Conservation (phyloP, 2,113 vertebrate genomes). For the Heliornis fulica region DNA sequence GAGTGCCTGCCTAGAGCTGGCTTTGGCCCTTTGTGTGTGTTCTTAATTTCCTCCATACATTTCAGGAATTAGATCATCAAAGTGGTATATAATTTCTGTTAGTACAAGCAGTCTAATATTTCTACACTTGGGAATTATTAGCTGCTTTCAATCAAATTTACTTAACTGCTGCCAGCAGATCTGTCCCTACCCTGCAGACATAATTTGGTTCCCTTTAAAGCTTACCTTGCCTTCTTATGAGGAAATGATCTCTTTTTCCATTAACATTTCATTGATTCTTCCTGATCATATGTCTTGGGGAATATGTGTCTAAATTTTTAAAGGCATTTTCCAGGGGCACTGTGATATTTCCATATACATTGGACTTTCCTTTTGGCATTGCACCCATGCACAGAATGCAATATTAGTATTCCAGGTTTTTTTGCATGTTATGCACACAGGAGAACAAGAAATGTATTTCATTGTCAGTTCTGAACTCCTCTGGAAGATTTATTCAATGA, state of each 20-base stretch:
- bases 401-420: neutral
- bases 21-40: neutral
- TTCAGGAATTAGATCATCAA: slow-evolving; percentile 30
- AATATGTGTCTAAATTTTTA: neutral
- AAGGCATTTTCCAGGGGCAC: neutral
- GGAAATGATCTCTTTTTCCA: neutral
- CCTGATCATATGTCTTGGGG: neutral
- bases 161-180: neutral
- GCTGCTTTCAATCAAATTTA: slow-evolving; percentile 1
- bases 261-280: neutral
- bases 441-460: neutral
- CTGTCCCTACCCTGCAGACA: neutral
- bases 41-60: neutral
- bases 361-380: neutral
- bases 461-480: neutral
- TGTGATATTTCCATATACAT: neutral
- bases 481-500: neutral
- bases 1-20: neutral
- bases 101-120: slow-evolving; percentile 12
- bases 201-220: neutral
- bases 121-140: slow-evolving; percentile 4
- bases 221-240: neutral
- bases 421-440: accelerated
- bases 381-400: neutral
- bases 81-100: slow-evolving; percentile 2